Evolutionary conservation across 2,888 invertebrate species (phyloP).

Genomic region (Patella pellucida): DNA sequence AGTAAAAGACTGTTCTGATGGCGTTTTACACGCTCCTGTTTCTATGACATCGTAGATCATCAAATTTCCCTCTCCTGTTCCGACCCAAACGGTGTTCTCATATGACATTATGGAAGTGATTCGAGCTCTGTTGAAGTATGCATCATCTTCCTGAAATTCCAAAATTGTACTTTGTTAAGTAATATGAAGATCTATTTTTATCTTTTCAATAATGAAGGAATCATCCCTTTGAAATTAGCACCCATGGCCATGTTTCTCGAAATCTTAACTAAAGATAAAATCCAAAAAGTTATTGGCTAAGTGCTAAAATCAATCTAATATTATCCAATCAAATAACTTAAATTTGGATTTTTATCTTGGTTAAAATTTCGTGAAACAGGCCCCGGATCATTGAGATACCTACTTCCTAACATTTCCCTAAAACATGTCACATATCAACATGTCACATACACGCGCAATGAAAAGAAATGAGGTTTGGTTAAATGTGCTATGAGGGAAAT

Average conservation of each 20-base stretch:
- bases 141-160: conserved; percentile 66
- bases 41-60: conserved; percentile 66
- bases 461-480: not conserved
- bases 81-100: conserved; percentile 72
- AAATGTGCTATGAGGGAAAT: not conserved
- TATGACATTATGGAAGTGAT: conserved; percentile 71
- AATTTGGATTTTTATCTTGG: too few relatives aligned
- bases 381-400: too few relatives aligned
- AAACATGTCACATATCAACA: too few relatives aligned
- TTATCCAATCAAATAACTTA: too few relatives aligned
- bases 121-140: conserved; percentile 65
- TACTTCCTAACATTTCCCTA: too few relatives aligned
- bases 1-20: conserved; percentile 49
- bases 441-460: too few relatives aligned
- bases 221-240: not conserved
- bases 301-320: too few relatives aligned
- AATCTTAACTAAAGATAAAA: too few relatives aligned
- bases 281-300: too few relatives aligned
- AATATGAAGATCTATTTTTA: conserved; percentile 9
- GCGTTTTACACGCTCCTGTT: conserved; percentile 43
- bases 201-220: not conserved
- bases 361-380: too few relatives aligned
- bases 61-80: conserved; percentile 73
- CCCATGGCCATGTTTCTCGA: too few relatives aligned
- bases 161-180: conserved; percentile 13